phyloP scores from a whole-genome alignment of 1,140 invertebrate genomes.

The Hyles euphorbiae region DNA sequence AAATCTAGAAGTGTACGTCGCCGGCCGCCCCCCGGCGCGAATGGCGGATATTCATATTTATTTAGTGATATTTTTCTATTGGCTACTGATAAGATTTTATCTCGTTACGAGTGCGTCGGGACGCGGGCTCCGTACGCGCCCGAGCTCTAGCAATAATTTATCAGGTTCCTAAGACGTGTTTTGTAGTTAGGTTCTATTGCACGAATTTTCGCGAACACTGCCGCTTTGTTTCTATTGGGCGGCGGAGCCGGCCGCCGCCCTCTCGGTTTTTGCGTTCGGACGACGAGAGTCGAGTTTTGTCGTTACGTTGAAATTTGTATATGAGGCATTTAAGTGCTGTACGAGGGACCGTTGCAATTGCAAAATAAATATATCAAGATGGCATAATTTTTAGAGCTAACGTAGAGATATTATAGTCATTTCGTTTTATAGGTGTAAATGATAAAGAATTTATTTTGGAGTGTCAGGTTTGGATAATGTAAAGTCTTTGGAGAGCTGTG shows the following conservation, averaged over 20 bases:
- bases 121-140: conserved; percentile 50
- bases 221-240: conserved; percentile 65
- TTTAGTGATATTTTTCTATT: conserved; percentile 75
- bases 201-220: conserved; percentile 73
- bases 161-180: conserved; percentile 74
- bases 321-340: conserved; percentile 72
- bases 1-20: conserved; percentile 19
- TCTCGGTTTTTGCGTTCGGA: conserved; percentile 41
- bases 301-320: conserved; percentile 65
- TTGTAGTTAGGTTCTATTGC: conserved; percentile 74
- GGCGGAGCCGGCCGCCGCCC: conserved; percentile 55
- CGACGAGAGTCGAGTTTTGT: conserved; percentile 47
- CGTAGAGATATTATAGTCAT: conserved; percentile 72
- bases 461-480: conserved; percentile 65
- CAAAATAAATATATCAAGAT: conserved; percentile 74
- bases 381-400: conserved; percentile 74
- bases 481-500: conserved; percentile 72
- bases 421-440: conserved; percentile 72
- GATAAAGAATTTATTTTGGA: conserved; percentile 73
- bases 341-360: conserved; percentile 74
- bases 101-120: conserved; percentile 55
- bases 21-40: conserved; percentile 31
- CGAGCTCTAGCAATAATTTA: conserved; percentile 74
- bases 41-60: conserved; percentile 65
- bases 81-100: conserved; percentile 72